phyloP scores from a whole-genome alignment of 1,140 invertebrate genomes.

The Drosophila jambulina region DNA sequence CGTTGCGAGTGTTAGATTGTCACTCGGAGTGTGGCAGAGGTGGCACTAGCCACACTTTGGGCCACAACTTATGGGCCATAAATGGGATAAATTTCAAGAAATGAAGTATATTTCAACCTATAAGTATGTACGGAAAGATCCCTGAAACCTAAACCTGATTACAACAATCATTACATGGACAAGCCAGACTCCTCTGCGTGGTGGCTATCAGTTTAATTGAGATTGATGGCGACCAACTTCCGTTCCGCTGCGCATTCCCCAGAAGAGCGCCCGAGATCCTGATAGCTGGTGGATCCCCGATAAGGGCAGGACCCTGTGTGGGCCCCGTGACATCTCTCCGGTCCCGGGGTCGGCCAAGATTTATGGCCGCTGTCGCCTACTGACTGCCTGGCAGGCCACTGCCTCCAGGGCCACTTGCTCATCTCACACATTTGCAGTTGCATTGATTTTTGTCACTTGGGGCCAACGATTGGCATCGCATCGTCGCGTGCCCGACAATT shows the following conservation, averaged over 20 bases:
- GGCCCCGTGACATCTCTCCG: slow-evolving; percentile 56
- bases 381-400: background rate
- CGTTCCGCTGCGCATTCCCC: slow-evolving; percentile 64
- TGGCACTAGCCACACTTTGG: slow-evolving; percentile 28
- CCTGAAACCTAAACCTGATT: background rate
- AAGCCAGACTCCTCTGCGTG: slow-evolving; percentile 22
- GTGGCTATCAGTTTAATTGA: slow-evolving; percentile 77
- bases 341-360: slow-evolving; percentile 50
- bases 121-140: background rate
- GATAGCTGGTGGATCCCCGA: slow-evolving; percentile 59
- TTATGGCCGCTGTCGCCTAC: slow-evolving; percentile 54
- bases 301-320: slow-evolving; percentile 60
- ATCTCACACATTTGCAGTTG: slow-evolving; percentile 70
- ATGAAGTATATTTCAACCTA: background rate
- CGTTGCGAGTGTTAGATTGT: slow-evolving; percentile 58
- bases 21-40: slow-evolving; percentile 39
- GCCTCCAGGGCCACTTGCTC: slow-evolving; percentile 45
- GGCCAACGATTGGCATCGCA: slow-evolving; percentile 64
- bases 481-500: slow-evolving; percentile 68
- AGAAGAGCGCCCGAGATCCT: slow-evolving; percentile 44
- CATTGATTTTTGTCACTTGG: slow-evolving; percentile 78
- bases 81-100: background rate
- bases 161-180: slow-evolving; percentile 1
- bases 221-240: slow-evolving; percentile 75
- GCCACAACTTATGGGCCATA: slow-evolving; percentile 11